Conservation (phyloP, 2,113 vertebrate species). For the Syngnathus scovelli region DNA sequence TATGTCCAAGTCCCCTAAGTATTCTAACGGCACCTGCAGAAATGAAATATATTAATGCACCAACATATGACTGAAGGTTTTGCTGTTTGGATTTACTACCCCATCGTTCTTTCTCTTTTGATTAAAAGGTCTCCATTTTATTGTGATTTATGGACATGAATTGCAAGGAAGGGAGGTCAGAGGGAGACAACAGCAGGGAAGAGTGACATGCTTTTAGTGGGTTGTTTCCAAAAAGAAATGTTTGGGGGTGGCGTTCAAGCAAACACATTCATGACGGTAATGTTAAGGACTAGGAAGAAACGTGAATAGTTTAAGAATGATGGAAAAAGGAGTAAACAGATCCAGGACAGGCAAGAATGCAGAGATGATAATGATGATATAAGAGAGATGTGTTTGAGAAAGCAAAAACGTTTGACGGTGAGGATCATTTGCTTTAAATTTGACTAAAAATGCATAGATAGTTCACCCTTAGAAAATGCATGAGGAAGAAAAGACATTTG, state of each 20-base stretch:
- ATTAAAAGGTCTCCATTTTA: constrained; percentile 66
- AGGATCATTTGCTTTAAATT: background rate
- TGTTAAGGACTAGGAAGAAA: constrained; percentile 29
- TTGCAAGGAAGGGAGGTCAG: constrained; percentile 39
- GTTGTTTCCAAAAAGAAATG: constrained; percentile 34
- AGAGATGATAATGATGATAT: background rate
- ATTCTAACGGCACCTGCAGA: constrained; percentile 13
- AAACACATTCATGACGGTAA: constrained; percentile 29
- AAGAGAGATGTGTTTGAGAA: background rate
- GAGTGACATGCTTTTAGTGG: constrained; percentile 62
- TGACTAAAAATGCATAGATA: background rate
- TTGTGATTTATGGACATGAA: constrained; percentile 60
- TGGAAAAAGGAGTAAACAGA: constrained; percentile 14
- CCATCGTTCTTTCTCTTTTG: constrained; percentile 65
- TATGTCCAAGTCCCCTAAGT: constrained; percentile 12
- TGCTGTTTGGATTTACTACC: constrained; percentile 69
- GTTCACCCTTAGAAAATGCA: constrained; percentile 6
- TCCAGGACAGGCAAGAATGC: too few species aligned
- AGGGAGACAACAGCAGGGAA: constrained; percentile 26
- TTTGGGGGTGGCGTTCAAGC: background rate
- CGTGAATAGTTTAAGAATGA: background rate
- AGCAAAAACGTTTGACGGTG: background rate
- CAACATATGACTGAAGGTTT: constrained; percentile 30
- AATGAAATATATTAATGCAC: constrained; percentile 2
- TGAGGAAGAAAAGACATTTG: constrained; percentile 18